phyloP scores from a whole-genome alignment of 2,888 invertebrate species.

The Philaethria dido region DNA sequence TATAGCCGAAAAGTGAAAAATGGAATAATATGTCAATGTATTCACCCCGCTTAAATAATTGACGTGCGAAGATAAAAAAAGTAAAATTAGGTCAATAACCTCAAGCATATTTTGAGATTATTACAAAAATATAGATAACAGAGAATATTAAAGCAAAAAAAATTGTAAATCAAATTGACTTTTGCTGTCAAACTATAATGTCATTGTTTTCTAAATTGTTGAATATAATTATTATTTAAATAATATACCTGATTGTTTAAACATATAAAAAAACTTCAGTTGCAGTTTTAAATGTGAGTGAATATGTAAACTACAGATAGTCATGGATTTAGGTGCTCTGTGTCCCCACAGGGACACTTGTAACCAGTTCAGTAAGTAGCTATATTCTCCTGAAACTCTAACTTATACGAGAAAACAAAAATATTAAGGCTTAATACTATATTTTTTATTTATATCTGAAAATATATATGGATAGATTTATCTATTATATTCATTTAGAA shows the following conservation, averaged over 20 bases:
- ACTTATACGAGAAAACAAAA: background rate
- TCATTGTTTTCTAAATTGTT: background rate
- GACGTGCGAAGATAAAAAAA: too few relatives aligned
- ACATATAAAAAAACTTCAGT: background rate
- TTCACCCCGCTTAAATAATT: too few relatives aligned
- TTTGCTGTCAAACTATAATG: conserved; percentile 7
- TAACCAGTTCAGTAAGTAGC: conserved; percentile 54
- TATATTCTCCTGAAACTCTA: background rate
- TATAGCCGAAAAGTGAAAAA: too few relatives aligned
- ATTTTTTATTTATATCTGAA: too few relatives aligned
- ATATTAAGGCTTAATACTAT: too few relatives aligned
- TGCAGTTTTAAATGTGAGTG: background rate
- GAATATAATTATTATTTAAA: background rate
- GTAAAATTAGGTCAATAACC: too few relatives aligned
- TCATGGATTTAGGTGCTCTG: conserved; percentile 49
- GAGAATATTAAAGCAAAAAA: background rate
- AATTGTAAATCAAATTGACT: background rate
- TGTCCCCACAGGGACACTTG: conserved; percentile 58
- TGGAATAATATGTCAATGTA: too few relatives aligned
- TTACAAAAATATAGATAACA: conserved; percentile 2
- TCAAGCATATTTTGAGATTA: background rate
- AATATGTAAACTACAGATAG: background rate
- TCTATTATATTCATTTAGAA: too few relatives aligned
- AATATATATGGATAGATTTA: too few relatives aligned
- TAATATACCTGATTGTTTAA: background rate